Percentiles rank a stretch among this genome's conserved stretches.
These are phyloP conservation scores for Mya arenaria DNA, from an alignment of 1,140 invertebrate genomes.

Conservation along the genomic window DNA sequence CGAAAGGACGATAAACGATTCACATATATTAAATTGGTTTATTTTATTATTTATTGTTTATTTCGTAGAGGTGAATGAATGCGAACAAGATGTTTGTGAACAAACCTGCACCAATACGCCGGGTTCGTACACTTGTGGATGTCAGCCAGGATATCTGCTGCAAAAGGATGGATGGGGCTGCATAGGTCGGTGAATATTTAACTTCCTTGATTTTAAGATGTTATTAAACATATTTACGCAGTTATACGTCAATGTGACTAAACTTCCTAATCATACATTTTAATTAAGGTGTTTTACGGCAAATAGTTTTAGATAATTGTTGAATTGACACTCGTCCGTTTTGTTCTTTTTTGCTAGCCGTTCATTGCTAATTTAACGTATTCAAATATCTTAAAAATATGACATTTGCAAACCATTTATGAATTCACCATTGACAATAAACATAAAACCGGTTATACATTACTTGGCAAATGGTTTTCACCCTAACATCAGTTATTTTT, in stretches of 20 bases:
- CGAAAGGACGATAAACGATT: too few species aligned
- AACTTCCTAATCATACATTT: not conserved
- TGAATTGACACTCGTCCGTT: not conserved
- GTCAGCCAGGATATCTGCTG: conserved; percentile 1
- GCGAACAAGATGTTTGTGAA: not conserved
- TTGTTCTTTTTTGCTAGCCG: not conserved
- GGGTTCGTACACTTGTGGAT: conserved; percentile 9
- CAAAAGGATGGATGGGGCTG: not conserved
- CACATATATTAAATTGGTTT: not conserved
- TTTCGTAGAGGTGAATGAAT: conserved; percentile 38
- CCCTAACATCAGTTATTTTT: too few species aligned
- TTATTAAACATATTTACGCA: not conserved
- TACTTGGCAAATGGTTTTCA: too few species aligned
- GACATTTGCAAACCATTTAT: too few species aligned
- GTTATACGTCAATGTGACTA: not conserved
- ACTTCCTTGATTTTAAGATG: not conserved
- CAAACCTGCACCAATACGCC: conserved; percentile 16
- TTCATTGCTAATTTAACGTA: too few species aligned
- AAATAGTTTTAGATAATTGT: not conserved
- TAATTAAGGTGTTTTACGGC: not conserved
- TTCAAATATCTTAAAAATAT: too few species aligned
- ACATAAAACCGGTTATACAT: too few species aligned
- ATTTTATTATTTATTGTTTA: not conserved
- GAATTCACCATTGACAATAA: too few species aligned
- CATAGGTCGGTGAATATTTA: conserved; percentile 14